Percentiles rank a stretch among this genome's conserved stretches.
Evolutionary conservation across 2,888 invertebrate species (phyloP).

Genomic region (Tipula unca): DNA sequence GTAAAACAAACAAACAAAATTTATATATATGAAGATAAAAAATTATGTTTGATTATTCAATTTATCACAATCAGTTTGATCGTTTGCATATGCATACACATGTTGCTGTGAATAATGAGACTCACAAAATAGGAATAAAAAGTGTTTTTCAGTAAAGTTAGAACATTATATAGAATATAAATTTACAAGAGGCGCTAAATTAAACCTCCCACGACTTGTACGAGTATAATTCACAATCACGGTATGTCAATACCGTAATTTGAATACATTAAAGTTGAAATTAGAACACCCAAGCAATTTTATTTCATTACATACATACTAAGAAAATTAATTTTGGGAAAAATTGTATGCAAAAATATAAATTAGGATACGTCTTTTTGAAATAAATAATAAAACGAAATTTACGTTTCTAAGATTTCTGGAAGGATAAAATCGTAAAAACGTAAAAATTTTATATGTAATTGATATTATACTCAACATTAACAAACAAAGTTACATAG

Average conservation of each 20-base stretch:
- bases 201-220: neutral
- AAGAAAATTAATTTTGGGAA: no score
- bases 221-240: no score
- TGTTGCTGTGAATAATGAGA: neutral
- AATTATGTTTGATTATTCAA: neutral
- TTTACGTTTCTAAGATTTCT: no score
- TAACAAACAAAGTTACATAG: no score
- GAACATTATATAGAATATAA: neutral
- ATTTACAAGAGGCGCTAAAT: neutral
- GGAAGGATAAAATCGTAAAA: no score
- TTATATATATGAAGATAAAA: neutral
- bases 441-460: no score
- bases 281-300: neutral
- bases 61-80: neutral
- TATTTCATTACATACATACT: neutral
- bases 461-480: no score
- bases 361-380: no score
- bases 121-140: no score
- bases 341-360: no score
- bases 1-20: neutral
- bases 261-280: neutral
- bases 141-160: neutral
- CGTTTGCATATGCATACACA: neutral
- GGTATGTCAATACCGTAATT: neutral
- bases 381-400: no score